Evolutionary conservation across 2,797 vertebrate species (phyloP).

Genomic region (Mionectes olivaceus): DNA sequence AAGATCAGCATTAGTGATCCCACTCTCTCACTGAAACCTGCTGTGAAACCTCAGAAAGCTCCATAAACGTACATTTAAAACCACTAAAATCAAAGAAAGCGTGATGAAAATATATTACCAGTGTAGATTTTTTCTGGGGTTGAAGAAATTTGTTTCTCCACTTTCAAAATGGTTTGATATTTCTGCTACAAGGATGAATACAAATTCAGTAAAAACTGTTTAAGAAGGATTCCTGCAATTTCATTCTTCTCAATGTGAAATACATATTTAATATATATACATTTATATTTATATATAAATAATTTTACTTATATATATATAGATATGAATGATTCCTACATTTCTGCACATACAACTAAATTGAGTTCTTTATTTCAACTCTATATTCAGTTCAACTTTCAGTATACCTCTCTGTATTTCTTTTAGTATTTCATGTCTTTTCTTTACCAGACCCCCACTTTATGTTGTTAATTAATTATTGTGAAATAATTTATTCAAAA

Average conservation of each 20-base stretch:
- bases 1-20: not conserved
- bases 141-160: not conserved
- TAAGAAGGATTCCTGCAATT: not conserved
- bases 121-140: accelerated
- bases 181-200: not conserved
- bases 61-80: not conserved
- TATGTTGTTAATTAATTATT: not conserved
- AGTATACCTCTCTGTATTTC: not conserved
- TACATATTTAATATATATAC: no score
- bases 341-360: not conserved
- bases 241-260: not conserved
- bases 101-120: not conserved
- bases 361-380: not conserved
- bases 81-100: not conserved
- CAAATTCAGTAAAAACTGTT: not conserved
- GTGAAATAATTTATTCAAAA: not conserved
- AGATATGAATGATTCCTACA: not conserved
- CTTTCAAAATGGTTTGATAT: not conserved
- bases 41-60: not conserved
- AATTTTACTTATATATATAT: not conserved
- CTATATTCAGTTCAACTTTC: not conserved
- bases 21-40: not conserved
- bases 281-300: not conserved
- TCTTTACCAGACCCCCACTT: not conserved
- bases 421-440: not conserved